phyloP scores from a whole-genome alignment of 1,140 invertebrate genomes.

The Papilio helenus region DNA sequence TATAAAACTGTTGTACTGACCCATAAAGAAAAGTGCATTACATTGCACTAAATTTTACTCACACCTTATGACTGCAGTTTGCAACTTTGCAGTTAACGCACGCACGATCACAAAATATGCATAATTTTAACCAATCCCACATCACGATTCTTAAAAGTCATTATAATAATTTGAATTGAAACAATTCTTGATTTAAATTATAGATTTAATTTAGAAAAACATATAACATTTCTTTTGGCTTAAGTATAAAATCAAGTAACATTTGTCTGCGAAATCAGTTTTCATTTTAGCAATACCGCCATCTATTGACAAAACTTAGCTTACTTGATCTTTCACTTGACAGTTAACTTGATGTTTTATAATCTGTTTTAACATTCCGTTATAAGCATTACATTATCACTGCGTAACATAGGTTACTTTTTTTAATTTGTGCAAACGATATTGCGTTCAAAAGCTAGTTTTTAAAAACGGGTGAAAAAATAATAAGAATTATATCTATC shows the following conservation, averaged over 20 bases:
- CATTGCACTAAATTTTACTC: conserved; percentile 38
- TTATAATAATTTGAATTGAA: not conserved
- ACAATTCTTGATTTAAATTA: not conserved
- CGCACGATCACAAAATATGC: conserved; percentile 36
- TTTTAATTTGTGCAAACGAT: not conserved
- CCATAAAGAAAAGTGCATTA: conserved; percentile 44
- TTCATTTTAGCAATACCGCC: not conserved
- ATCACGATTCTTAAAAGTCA: not conserved
- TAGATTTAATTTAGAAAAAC: not conserved
- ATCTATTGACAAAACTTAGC: not conserved
- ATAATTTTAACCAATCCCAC: not conserved
- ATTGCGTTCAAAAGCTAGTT: not conserved
- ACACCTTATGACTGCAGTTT: conserved; percentile 10
- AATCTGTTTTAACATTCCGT: not conserved
- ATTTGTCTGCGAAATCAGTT: not conserved
- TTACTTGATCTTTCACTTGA: not conserved
- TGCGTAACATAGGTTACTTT: not conserved
- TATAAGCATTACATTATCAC: not conserved
- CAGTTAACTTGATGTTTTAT: not conserved
- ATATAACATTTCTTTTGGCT: conserved; percentile 1
- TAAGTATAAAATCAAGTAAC: not conserved
- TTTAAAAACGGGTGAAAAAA: not conserved
- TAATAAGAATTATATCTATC: conserved; percentile 23
- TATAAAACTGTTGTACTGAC: not conserved
- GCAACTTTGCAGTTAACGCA: not conserved